Conservation (phyloP, 2,113 vertebrate species). For the Paraplagusia blochii region DNA sequence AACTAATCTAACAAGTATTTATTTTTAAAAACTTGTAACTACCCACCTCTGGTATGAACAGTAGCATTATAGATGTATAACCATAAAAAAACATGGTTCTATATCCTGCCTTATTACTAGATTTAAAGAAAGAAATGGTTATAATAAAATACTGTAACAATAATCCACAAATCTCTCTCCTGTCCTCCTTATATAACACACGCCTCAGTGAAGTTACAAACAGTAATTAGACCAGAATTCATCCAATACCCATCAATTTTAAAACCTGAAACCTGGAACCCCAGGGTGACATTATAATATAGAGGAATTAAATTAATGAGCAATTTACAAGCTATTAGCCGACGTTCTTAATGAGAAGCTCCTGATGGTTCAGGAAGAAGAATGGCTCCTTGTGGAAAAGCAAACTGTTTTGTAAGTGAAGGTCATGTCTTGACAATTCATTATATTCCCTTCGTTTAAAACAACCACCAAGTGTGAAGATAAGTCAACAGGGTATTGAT, state of each 20-base stretch:
- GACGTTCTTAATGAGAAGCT: not conserved
- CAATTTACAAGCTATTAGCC: constrained; percentile 2
- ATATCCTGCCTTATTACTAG: no score
- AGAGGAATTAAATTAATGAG: not conserved
- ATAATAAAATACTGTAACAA: no score
- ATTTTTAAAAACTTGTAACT: no score
- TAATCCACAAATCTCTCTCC: no score
- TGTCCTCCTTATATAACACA: no score
- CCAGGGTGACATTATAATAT: not conserved
- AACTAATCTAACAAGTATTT: no score
- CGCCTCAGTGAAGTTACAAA: no score
- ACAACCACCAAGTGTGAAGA: not conserved
- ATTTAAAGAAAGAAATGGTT: no score
- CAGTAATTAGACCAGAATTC: not conserved
- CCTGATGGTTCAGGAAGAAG: not conserved
- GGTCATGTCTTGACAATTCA: not conserved
- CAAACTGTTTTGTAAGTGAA: not conserved
- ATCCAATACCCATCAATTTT: not conserved
- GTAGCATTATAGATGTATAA: no score
- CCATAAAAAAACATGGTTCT: no score
- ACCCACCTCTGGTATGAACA: no score
- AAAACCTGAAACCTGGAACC: not conserved
- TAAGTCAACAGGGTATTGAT: no score
- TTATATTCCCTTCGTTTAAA: not conserved
- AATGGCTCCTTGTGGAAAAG: not conserved